A percentile compares a stretch with the other conserved stretches of the same genome.
Evolutionary conservation across 2,113 vertebrate species (phyloP).

Genomic region (Ceyx cyanopectus): DNA sequence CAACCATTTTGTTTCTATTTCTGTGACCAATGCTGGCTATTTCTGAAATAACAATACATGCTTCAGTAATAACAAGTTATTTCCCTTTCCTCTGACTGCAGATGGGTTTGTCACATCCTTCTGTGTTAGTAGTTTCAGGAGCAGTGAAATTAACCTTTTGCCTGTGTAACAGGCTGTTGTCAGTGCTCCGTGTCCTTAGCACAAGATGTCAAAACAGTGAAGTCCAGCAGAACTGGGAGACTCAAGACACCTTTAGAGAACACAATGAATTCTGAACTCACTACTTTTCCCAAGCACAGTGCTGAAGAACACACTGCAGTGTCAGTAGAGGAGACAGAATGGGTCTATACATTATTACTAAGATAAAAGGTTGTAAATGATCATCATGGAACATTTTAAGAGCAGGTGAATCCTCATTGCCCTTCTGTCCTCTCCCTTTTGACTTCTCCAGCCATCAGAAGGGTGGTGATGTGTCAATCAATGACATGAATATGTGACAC

Average conservation of each 20-base stretch:
- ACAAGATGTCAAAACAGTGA: conserved; percentile 57
- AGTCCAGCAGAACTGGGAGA: conserved; percentile 58
- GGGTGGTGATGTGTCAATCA: background rate
- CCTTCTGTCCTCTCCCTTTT: background rate
- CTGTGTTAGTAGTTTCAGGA: background rate
- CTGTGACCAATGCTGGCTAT: background rate
- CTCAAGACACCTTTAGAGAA: background rate
- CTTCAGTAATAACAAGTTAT: background rate
- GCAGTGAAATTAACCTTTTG: conserved; percentile 17
- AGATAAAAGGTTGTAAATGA: background rate
- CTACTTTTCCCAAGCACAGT: background rate
- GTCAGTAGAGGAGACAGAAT: background rate
- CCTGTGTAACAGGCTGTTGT: conserved; percentile 20
- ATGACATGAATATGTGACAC: background rate
- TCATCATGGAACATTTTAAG: background rate
- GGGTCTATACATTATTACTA: background rate
- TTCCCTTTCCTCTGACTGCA: background rate
- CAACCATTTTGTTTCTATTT: background rate
- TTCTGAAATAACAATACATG: conserved; percentile 16
- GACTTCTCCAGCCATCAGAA: background rate
- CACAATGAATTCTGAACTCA: background rate
- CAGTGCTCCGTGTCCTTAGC: conserved; percentile 67
- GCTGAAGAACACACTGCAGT: fast-evolving
- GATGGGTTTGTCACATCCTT: background rate
- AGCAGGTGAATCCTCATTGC: background rate